A percentile compares a stretch with the other conserved stretches of the same genome.
phyloP scores from a whole-genome alignment of 2,888 invertebrate genomes.

The Oscheius sp. region DNA sequence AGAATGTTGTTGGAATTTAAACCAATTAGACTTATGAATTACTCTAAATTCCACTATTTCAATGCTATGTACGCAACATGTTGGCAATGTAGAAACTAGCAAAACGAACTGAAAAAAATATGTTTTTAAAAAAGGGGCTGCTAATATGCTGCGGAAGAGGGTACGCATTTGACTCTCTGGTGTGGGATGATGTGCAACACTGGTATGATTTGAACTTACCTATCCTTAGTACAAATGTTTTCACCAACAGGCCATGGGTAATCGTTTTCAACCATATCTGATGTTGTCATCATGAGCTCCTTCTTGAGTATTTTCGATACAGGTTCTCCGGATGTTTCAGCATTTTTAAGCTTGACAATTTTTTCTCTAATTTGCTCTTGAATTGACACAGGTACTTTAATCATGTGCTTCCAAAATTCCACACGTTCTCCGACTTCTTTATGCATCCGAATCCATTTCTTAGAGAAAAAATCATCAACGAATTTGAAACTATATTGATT shows the following conservation, averaged over 20 bases:
- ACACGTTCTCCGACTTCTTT: conserved; percentile 46
- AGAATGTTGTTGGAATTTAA: too few species aligned
- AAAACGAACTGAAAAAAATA: too few species aligned
- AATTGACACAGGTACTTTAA: conserved; percentile 52
- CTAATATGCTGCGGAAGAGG: too few species aligned
- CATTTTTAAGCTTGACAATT: conserved; percentile 33
- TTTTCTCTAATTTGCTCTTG: conserved; percentile 54
- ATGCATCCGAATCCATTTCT: conserved; percentile 50
- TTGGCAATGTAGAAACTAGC: too few species aligned
- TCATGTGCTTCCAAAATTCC: conserved; percentile 59
- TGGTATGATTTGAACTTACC: too few species aligned
- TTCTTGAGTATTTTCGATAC: conserved; percentile 29
- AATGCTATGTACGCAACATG: too few species aligned
- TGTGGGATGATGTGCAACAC: too few species aligned
- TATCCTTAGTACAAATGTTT: conserved; percentile 41
- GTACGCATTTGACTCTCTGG: too few species aligned
- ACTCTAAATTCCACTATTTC: too few species aligned
- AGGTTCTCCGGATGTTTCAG: not conserved
- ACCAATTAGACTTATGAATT: too few species aligned
- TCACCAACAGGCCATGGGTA: conserved; percentile 46
- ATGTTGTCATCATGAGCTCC: conserved; percentile 44
- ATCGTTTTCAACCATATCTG: conserved; percentile 48
- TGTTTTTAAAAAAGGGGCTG: too few species aligned
- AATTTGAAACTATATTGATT: conserved; percentile 44
- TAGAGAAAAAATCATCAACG: conserved; percentile 59